Conservation (phyloP, 2,113 vertebrate genomes). For the Salminus brasiliensis region DNA sequence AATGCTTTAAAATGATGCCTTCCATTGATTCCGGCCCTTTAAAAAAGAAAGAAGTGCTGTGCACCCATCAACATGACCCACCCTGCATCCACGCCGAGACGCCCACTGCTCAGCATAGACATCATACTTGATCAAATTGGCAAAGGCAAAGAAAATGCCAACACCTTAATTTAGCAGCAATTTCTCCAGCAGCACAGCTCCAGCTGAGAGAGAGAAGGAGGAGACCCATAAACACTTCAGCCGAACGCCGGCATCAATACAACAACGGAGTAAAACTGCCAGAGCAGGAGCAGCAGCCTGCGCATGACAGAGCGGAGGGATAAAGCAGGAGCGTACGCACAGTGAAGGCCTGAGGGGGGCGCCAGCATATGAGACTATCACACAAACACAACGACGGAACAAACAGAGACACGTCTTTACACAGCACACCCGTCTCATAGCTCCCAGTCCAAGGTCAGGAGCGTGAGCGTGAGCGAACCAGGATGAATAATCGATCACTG, state of each 20-base stretch:
- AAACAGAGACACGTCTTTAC: neutral
- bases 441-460: neutral
- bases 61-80: too few relatives aligned
- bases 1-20: too few relatives aligned
- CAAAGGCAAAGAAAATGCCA: too few relatives aligned
- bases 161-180: neutral
- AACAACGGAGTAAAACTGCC: neutral
- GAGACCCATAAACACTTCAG: constrained; percentile 22
- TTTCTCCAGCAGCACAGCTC: neutral
- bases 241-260: constrained; percentile 8
- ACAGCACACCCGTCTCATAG: neutral
- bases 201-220: neutral
- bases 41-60: too few relatives aligned
- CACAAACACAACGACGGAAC: neutral
- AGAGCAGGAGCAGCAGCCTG: neutral
- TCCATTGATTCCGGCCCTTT: too few relatives aligned
- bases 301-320: neutral
- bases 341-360: neutral
- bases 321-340: neutral
- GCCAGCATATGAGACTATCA: neutral
- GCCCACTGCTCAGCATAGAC: too few relatives aligned
- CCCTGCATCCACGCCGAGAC: too few relatives aligned
- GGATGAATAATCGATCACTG: neutral
- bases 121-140: too few relatives aligned
- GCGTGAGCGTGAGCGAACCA: neutral